A percentile compares a stretch with the other conserved stretches of the same genome.
Evolutionary conservation across 2,113 vertebrate genomes (phyloP).

Genomic region (Pluvialis apricaria): DNA sequence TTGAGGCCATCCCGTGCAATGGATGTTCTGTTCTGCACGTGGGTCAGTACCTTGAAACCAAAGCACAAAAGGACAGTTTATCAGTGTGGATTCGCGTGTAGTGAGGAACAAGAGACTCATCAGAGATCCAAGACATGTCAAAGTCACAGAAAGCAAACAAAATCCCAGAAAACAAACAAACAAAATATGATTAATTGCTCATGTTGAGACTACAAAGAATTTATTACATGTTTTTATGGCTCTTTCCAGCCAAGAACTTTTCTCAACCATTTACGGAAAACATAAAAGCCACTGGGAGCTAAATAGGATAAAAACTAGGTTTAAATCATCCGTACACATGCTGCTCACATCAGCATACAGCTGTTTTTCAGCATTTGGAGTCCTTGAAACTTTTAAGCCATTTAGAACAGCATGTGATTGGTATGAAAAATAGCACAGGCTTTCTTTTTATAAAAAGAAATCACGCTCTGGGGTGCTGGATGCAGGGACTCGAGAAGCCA

Average conservation of each 20-base stretch:
- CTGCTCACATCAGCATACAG: slow-evolving; percentile 69
- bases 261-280: slow-evolving; percentile 73
- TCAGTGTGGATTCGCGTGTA: background rate
- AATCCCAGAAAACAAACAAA: slow-evolving; percentile 36
- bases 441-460: slow-evolving; percentile 58
- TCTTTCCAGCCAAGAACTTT: slow-evolving; percentile 71
- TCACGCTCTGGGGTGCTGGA: slow-evolving; percentile 43
- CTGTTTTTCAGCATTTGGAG: slow-evolving; percentile 67
- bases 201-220: slow-evolving; percentile 53
- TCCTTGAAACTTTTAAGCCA: slow-evolving; percentile 46
- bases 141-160: slow-evolving; percentile 32
- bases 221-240: slow-evolving; percentile 63
- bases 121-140: background rate
- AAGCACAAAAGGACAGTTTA: background rate
- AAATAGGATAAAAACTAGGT: slow-evolving; percentile 70
- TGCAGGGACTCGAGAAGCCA: slow-evolving; percentile 60
- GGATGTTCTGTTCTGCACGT: background rate
- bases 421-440: slow-evolving; percentile 63
- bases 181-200: slow-evolving; percentile 6
- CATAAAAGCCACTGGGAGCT: slow-evolving; percentile 73
- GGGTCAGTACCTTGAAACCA: background rate
- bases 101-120: background rate
- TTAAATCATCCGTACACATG: slow-evolving; percentile 68
- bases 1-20: background rate
- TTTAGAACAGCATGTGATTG: slow-evolving; percentile 56